Evolutionary conservation across 2,113 vertebrate genomes (phyloP).

Genomic region (Orientallactaga bullata): DNA sequence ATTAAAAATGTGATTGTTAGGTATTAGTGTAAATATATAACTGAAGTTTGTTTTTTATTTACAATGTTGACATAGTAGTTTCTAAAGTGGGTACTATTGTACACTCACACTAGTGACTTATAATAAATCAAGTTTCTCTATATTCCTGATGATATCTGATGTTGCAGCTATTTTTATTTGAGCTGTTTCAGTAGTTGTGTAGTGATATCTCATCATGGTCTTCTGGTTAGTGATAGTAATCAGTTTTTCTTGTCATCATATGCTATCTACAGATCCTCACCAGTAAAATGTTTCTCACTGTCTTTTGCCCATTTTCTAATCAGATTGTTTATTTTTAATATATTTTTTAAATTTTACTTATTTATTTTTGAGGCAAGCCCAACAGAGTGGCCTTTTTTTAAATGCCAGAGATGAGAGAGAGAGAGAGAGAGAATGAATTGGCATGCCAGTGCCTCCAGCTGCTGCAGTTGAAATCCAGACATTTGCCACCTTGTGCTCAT

Average conservation of each 20-base stretch:
- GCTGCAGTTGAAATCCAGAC: no score
- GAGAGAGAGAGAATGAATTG: no score
- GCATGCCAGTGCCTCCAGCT: no score
- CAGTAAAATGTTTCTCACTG: conserved; percentile 22
- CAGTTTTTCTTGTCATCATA: conserved; percentile 38
- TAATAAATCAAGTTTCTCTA: not conserved
- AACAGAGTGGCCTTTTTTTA: no score
- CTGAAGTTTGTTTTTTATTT: not conserved
- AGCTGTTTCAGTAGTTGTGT: conserved; percentile 16
- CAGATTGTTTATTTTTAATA: not conserved
- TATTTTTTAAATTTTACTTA: conserved; percentile 26
- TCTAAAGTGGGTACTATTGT: not conserved
- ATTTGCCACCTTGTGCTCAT: no score
- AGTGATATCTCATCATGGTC: not conserved
- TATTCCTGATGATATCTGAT: conserved; percentile 34
- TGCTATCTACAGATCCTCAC: not conserved
- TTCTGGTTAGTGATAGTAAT: conserved; percentile 31
- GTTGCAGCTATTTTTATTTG: conserved; percentile 57
- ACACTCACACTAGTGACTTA: not conserved
- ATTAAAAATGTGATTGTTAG: conserved; percentile 1
- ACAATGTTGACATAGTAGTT: conserved; percentile 27
- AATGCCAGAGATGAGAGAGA: no score
- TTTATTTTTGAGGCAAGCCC: not conserved
- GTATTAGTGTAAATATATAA: not conserved
- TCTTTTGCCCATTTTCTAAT: conserved; percentile 42